Conservation (phyloP, 2,888 invertebrate species). For the Papilio elwesi region DNA sequence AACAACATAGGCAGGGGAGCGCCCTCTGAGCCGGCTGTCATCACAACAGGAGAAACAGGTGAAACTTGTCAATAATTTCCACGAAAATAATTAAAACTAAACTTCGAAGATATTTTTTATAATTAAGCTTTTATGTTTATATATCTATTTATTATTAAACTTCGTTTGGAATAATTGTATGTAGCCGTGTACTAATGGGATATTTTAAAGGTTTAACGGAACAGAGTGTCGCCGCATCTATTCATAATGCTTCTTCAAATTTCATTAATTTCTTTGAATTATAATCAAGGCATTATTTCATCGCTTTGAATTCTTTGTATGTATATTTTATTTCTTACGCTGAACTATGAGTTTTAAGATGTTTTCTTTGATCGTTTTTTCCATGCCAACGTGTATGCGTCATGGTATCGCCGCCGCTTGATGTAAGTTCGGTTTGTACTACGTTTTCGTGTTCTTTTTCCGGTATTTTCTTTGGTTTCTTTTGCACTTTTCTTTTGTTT, state of each 20-base stretch:
- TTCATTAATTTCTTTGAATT: slow-evolving; percentile 55
- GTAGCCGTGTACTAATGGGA: background rate
- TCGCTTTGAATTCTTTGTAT: slow-evolving; percentile 62
- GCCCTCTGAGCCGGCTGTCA: slow-evolving; percentile 93
- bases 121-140: background rate
- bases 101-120: background rate
- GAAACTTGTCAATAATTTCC: slow-evolving; percentile 48
- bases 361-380: slow-evolving; percentile 76
- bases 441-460: slow-evolving; percentile 49
- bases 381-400: slow-evolving; percentile 77
- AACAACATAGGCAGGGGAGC: slow-evolving; percentile 97
- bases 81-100: background rate
- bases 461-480: slow-evolving; percentile 59
- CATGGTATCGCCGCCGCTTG: slow-evolving; percentile 75
- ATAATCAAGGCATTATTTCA: slow-evolving; percentile 53
- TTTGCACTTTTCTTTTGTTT: slow-evolving; percentile 70
- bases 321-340: slow-evolving; percentile 65
- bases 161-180: no score
- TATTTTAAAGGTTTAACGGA: background rate
- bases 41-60: slow-evolving; percentile 99
- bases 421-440: slow-evolving; percentile 77
- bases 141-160: no score
- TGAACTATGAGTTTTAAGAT: slow-evolving; percentile 72
- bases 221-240: slow-evolving; percentile 41
- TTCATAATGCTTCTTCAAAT: slow-evolving; percentile 52